Evolutionary conservation across 2,797 vertebrate species (phyloP), one percentile per base, ranked within the genome.

Genomic region (Podarcis siculus): DNA sequence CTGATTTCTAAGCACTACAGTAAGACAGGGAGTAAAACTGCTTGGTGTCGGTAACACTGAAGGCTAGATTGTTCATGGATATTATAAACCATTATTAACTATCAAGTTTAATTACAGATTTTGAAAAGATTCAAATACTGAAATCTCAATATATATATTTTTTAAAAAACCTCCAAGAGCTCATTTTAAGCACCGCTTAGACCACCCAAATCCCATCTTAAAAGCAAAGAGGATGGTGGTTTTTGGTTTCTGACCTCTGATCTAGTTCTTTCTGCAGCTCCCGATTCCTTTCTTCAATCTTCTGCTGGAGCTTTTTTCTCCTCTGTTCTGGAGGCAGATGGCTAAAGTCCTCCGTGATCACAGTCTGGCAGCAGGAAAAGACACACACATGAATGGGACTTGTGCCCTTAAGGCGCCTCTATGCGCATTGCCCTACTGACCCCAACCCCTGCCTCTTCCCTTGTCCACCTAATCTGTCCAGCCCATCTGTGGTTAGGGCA

Each of bases 281-380:
- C 83, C 97, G 98, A 90, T 94, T 95, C 30, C 98, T 97, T 82
- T 98, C 98, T 19, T 98, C 98, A 19, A 98, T 93, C 91, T 98
- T 98, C 93, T 98, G 98, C 87, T 98, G 98, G 72, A 98, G 96
- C 87, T 97, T 96, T 93, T 98, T 98, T 86, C 98, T 96, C 92
- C 98, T 98, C 93, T 98, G 98, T 93, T 98, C 98, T 0, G 98
- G 98, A 21, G 98, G 98, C 83, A 98, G 96, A 94, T 98, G 98
- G 88, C 96, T 96, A 27, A 98, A 98, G 93, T 98, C 98, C 92
- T 98, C 98, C 0, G 97, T 97, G 86, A 96, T 97, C 10, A 97
- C 96, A 0, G 98, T 96, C 98, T 98, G 95, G 37, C 90, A 72
- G 73, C 5, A 61, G 45, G 72, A 64, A 58, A 10, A 3, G 69